phyloP scores from a whole-genome alignment of 2,888 invertebrate genomes.

The Brachyptera putata region DNA sequence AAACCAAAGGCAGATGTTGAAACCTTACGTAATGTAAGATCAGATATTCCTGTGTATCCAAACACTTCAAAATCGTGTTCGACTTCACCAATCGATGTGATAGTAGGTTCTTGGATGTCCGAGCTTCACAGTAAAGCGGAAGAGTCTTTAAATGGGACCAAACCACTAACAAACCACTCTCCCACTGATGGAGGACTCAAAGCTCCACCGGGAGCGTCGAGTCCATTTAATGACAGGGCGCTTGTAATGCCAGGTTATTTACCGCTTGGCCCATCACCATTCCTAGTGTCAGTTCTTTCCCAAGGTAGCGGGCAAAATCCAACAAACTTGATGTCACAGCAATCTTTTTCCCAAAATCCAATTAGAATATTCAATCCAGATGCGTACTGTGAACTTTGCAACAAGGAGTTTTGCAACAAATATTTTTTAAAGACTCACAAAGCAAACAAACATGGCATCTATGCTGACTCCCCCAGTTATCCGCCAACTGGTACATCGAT shows the following conservation, averaged over 20 bases:
- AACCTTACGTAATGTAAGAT: not conserved
- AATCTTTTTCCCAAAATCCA: slow-evolving; percentile 29
- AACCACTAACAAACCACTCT: slow-evolving; percentile 35
- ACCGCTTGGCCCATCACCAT: slow-evolving; percentile 24
- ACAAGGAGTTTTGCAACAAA: slow-evolving; percentile 98
- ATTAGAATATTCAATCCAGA: slow-evolving; percentile 88
- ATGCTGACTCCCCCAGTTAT: slow-evolving; percentile 50
- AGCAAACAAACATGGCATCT: slow-evolving; percentile 95
- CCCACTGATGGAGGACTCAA: not conserved
- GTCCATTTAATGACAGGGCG: slow-evolving; percentile 22
- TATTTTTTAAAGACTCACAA: slow-evolving; percentile 97
- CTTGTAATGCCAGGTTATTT: slow-evolving; percentile 25
- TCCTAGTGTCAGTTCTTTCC: slow-evolving; percentile 24
- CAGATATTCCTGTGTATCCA: slow-evolving; percentile 31
- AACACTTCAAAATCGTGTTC: slow-evolving; percentile 22
- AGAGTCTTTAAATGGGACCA: slow-evolving; percentile 36
- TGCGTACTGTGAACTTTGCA: slow-evolving; percentile 95
- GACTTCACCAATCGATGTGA: slow-evolving; percentile 18
- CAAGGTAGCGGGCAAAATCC: slow-evolving; percentile 6
- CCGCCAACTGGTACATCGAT: slow-evolving; percentile 30
- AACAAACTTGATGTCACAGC: not conserved
- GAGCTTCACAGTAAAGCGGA: slow-evolving; percentile 42
- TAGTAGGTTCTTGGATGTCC: slow-evolving; percentile 40
- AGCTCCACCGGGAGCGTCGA: not conserved
- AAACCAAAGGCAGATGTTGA: slow-evolving; percentile 27